These are phyloP conservation scores for Argyrosomus regius DNA, from an alignment of 2,797 vertebrate genomes.

Conservation along the genomic window DNA sequence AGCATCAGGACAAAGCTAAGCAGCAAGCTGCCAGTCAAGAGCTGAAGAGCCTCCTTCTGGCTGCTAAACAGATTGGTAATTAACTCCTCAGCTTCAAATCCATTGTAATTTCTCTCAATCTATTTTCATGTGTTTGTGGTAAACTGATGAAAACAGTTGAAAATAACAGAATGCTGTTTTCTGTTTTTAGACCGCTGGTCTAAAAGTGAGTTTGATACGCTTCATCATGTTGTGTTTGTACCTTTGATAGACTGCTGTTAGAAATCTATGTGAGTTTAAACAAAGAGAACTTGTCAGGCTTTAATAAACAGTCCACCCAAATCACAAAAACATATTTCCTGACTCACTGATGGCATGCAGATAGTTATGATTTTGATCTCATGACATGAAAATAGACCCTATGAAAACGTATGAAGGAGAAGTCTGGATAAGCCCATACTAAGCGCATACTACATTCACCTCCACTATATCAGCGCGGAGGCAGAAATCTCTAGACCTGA, in stretches of 20 bases:
- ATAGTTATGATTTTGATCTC: neutral
- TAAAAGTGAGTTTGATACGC: constrained; percentile 13
- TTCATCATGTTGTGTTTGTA: neutral
- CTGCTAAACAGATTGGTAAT: constrained; percentile 96
- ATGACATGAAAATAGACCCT: neutral
- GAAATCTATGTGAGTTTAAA: neutral
- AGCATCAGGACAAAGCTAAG: constrained; percentile 89
- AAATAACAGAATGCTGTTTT: constrained; percentile 1
- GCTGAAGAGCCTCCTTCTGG: constrained; percentile 91
- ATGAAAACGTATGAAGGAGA: neutral
- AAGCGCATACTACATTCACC: neutral
- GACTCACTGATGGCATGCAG: too few relatives aligned
- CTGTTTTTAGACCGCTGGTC: constrained; percentile 4
- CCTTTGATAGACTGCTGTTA: neutral
- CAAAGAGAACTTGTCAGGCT: neutral
- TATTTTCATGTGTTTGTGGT: constrained; percentile 27
- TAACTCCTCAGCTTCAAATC: constrained; percentile 43
- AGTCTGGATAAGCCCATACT: neutral
- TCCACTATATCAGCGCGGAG: neutral
- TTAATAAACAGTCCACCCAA: neutral
- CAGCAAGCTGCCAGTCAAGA: constrained; percentile 88
- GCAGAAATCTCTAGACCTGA: neutral
- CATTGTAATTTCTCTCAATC: constrained; percentile 11
- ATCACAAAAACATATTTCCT: neutral
- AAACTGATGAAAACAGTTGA: constrained; percentile 8